Base-by-base conservation (phyloP, 2,113 vertebrate species). In the Tragelaphus imberbis region DNA sequence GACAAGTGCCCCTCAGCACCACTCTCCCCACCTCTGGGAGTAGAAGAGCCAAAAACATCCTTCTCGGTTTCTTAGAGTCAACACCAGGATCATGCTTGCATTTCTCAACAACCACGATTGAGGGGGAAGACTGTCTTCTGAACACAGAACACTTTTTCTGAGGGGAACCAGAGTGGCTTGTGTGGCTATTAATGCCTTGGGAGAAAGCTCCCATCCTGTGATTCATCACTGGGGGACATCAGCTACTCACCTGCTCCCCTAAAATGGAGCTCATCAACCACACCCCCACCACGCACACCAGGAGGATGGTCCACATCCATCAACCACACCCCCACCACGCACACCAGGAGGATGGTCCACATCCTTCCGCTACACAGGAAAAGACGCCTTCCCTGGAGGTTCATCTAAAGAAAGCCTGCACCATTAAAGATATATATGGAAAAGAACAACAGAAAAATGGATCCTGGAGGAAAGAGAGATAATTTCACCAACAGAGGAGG, bases 391-490 rank as follows among this genome's bases (percentile, higher is more conserved):
- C 28, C 51, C 33, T 13, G 30, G 84, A 13, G 63, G 40, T 6
- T 53, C 30, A 25, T 25, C 85, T 59, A 33, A 86, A 87, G 81
- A 89, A 94, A 77, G 68, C 27, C 58, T 49, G 28, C n/a, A 84
- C 53, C 75, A 21, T 44, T 59, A 27, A 84, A 30, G 81, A 81
- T 21, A 68, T 80, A 84, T 58, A 85, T 33, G 84, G 93, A 79
- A 53, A 40, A 2, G 2, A 90, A 55, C 40, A 63, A 30, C 21
- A 88, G 55, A 80, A 79, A 94, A 86, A 79, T 16, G 23, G 65
- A 97, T 86, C 55, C 28, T 89, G 13, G 28, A 77, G 89, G 36
- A 97, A 92, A 97, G 75, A 44, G 28, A 77, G 68, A 88, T 47
- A 36, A 96, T 90, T 56, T 79, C 82, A 58, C 53, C 55, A 84